These are phyloP conservation scores for Caretta caretta DNA, from an alignment of 2,113 vertebrate genomes.

Conservation along the genomic window DNA sequence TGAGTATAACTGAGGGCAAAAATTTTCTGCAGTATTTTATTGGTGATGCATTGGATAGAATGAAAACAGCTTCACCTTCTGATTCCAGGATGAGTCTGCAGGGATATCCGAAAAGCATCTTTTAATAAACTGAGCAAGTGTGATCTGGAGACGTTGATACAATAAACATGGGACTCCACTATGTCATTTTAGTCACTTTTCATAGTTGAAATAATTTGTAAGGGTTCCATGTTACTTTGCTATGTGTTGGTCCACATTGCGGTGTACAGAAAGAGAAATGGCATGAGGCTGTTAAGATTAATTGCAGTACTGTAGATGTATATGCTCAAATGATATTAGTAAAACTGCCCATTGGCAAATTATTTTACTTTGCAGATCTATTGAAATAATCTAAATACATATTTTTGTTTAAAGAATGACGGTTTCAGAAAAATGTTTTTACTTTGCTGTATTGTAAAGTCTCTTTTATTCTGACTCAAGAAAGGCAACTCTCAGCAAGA, in stretches of 20 bases:
- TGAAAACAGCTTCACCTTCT: neutral
- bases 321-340: neutral
- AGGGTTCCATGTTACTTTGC: neutral
- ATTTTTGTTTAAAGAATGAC: neutral
- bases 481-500: neutral
- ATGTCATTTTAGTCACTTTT: neutral
- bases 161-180: neutral
- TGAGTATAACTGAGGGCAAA: neutral
- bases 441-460: neutral
- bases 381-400: neutral
- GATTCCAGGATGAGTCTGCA: neutral
- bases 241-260: neutral
- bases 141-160: neutral
- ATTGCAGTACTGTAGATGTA: neutral
- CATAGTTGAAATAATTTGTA: neutral
- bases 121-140: neutral
- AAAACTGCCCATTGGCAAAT: neutral
- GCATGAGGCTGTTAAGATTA: neutral
- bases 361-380: neutral
- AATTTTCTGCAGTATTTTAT: neutral
- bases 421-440: neutral
- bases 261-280: neutral
- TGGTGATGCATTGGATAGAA: neutral
- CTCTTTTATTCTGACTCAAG: accelerated
- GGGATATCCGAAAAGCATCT: neutral